Evolutionary conservation across 2,888 invertebrate genomes (phyloP).

Genomic region (Portevinia maculata): DNA sequence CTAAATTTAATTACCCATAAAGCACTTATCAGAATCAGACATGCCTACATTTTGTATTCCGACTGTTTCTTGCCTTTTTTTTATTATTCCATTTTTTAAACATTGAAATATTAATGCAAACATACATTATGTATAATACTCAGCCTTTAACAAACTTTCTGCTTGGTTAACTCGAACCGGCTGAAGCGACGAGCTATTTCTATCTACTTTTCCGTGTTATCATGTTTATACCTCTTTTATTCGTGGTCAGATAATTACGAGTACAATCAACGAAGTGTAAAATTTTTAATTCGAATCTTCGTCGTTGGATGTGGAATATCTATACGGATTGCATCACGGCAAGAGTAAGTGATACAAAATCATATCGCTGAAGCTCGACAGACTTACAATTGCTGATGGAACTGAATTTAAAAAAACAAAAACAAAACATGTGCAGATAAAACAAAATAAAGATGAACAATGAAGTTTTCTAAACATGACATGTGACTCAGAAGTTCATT

Average conservation of each 20-base stretch:
- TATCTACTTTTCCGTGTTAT: slow-evolving; percentile 31
- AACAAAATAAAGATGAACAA: slow-evolving; percentile 12
- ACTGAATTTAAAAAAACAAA: not conserved
- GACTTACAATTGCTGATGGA: slow-evolving; percentile 15
- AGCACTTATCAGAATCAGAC: slow-evolving; percentile 52
- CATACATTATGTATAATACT: no score
- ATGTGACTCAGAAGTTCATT: slow-evolving; percentile 3
- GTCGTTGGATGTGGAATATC: slow-evolving; percentile 19
- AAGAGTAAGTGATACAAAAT: slow-evolving; percentile 8
- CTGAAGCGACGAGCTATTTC: slow-evolving; percentile 24
- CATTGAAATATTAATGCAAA: slow-evolving; percentile 55
- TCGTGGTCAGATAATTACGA: slow-evolving; percentile 68
- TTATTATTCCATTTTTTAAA: slow-evolving; percentile 34
- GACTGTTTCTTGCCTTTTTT: slow-evolving; percentile 24
- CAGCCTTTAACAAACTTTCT: slow-evolving; percentile 59
- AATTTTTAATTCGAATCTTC: slow-evolving; percentile 66
- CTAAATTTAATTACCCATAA: slow-evolving; percentile 67
- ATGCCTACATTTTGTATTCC: slow-evolving; percentile 1
- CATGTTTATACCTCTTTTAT: slow-evolving; percentile 35
- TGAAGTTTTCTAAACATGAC: slow-evolving; percentile 12
- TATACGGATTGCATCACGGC: slow-evolving; percentile 48
- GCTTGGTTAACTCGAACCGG: slow-evolving; percentile 58
- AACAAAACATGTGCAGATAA: slow-evolving; percentile 9
- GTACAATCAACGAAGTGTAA: slow-evolving; percentile 67
- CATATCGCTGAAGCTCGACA: slow-evolving; percentile 5